phyloP scores from a whole-genome alignment of 2,797 vertebrate species.

The Enteromius mattozi region DNA sequence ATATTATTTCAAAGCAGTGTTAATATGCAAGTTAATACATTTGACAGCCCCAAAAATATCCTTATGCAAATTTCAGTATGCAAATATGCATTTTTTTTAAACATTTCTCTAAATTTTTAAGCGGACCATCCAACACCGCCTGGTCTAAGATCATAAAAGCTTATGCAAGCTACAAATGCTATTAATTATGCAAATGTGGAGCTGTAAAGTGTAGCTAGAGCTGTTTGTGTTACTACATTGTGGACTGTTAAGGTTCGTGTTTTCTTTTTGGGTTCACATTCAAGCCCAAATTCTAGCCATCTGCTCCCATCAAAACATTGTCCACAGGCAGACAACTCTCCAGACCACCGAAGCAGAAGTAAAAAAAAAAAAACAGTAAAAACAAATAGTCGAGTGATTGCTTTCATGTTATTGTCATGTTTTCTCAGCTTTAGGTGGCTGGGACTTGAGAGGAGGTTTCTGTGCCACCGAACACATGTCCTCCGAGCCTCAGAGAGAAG shows the following conservation, averaged over 20 bases:
- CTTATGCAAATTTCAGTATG: not conserved
- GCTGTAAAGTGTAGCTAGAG: not conserved
- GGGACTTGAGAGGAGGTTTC: not conserved
- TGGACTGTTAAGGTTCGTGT: not conserved
- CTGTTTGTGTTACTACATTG: not conserved
- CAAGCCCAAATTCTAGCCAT: not conserved
- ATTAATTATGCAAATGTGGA: not conserved
- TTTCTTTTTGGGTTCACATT: not conserved
- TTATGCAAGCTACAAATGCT: not conserved
- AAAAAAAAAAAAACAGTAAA: not conserved
- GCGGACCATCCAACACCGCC: not conserved
- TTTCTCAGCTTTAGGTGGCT: not conserved
- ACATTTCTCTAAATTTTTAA: not conserved
- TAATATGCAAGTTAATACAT: not conserved
- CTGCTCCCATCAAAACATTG: not conserved
- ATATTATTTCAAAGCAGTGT: not conserved
- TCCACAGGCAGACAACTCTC: not conserved
- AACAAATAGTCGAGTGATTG: not conserved
- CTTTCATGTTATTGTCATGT: not conserved
- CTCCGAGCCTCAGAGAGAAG: not conserved
- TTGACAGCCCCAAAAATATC: not conserved
- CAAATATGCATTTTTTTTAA: not conserved
- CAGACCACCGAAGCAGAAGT: not conserved
- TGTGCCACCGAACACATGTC: constrained; percentile 14
- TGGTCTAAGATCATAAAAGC: not conserved